Evolutionary conservation across 2,113 vertebrate species (phyloP).

Genomic region (Chaenocephalus aceratus): DNA sequence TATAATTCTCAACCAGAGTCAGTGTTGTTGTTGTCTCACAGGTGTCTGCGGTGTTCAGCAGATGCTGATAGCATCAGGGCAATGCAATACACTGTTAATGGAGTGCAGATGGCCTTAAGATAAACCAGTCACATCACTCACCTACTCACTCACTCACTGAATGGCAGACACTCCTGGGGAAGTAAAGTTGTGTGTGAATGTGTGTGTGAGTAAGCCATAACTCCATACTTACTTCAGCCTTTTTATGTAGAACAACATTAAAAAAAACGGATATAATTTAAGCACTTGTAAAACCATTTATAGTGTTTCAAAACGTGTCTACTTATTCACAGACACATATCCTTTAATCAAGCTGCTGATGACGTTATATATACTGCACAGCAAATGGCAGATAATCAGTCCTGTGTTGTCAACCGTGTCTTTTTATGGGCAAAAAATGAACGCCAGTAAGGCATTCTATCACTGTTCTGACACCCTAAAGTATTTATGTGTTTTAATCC

Average conservation of each 20-base stretch:
- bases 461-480: conserved; percentile 51
- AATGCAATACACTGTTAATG: conserved; percentile 53
- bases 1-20: not conserved
- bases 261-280: conserved; percentile 45
- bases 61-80: conserved; percentile 54
- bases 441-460: conserved; percentile 59
- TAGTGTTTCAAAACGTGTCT: conserved; percentile 23
- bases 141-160: conserved; percentile 33
- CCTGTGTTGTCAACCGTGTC: conserved; percentile 38
- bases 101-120: conserved; percentile 53
- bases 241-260: conserved; percentile 45
- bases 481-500: conserved; percentile 56
- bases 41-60: conserved; percentile 24
- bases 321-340: conserved; percentile 36
- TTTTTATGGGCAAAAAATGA: conserved; percentile 60
- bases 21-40: conserved; percentile 15
- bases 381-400: conserved; percentile 70
- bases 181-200: not conserved
- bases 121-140: conserved; percentile 55
- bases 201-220: conserved; percentile 20
- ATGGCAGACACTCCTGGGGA: conserved; percentile 14
- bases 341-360: conserved; percentile 59
- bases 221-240: conserved; percentile 22
- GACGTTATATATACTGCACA: conserved; percentile 57
- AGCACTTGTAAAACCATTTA: conserved; percentile 23